phyloP scores from a whole-genome alignment of 2,797 vertebrate species.

The Pseudopleuronectes americanus region DNA sequence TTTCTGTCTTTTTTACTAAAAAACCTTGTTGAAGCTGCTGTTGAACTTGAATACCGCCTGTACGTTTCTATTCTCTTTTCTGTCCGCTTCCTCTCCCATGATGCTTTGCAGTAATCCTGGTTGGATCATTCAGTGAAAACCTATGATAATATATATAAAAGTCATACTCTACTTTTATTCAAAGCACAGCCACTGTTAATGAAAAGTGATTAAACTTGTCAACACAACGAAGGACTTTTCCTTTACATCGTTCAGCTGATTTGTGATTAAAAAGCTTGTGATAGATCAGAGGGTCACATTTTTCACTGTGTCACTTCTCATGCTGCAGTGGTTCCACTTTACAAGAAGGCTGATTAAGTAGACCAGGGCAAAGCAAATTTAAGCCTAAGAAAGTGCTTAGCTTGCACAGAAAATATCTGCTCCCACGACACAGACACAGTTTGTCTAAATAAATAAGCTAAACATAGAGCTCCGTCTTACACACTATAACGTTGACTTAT shows the following conservation, averaged over 20 bases:
- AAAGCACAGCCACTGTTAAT: conserved; percentile 36
- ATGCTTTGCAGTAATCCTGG: too few relatives aligned
- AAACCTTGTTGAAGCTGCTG: too few relatives aligned
- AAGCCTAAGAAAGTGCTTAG: neutral
- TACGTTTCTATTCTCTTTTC: too few relatives aligned
- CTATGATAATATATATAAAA: neutral
- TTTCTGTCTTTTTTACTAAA: too few relatives aligned
- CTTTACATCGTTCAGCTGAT: conserved; percentile 36
- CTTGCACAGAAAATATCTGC: conserved; percentile 17
- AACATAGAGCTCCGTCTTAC: conserved; percentile 22
- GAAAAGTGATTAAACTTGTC: conserved; percentile 55
- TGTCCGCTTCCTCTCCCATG: too few relatives aligned
- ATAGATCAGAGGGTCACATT: conserved; percentile 36
- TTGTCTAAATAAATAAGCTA: conserved; percentile 37
- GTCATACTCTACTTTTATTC: conserved; percentile 32
- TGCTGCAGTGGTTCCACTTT: conserved; percentile 16
- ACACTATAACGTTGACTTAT: conserved; percentile 41
- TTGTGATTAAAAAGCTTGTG: conserved; percentile 38
- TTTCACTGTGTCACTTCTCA: conserved; percentile 26
- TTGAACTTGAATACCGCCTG: too few relatives aligned
- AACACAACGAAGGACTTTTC: conserved; percentile 27
- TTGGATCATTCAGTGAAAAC: too few relatives aligned
- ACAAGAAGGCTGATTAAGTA: conserved; percentile 17
- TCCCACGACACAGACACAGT: conserved; percentile 18
- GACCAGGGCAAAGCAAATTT: neutral